These are phyloP conservation scores for Lacerta agilis DNA, from an alignment of 2,797 vertebrate genomes.

Conservation along the genomic window DNA sequence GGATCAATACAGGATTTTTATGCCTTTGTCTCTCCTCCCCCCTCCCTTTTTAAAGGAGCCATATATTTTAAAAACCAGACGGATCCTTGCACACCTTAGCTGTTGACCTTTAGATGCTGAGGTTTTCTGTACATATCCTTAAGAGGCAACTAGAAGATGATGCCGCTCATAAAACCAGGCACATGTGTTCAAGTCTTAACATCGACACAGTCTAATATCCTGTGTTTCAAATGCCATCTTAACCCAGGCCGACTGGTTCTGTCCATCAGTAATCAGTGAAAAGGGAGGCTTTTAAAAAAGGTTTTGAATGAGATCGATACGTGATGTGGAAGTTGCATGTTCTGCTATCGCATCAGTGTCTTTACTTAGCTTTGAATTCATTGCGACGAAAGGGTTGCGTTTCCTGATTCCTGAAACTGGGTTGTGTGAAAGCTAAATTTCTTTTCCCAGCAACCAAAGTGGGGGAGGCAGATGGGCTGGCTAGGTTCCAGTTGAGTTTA, in stretches of 20 bases:
- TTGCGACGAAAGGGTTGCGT: neutral
- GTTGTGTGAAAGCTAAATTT: neutral
- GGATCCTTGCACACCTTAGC: constrained; percentile 2
- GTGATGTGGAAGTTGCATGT: neutral
- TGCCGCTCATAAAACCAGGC: constrained; percentile 7
- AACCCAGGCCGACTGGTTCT: constrained; percentile 4
- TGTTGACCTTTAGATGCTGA: neutral
- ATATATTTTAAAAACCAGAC: constrained; percentile 47
- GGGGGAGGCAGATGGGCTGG: constrained; percentile 25
- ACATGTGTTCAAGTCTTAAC: neutral
- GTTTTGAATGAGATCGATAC: neutral
- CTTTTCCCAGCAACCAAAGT: neutral
- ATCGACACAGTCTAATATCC: neutral
- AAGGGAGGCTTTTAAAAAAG: neutral
- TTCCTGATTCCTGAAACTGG: constrained; percentile 1
- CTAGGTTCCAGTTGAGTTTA: constrained; percentile 14
- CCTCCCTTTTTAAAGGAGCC: too few relatives aligned
- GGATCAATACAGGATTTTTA: constrained; percentile 72
- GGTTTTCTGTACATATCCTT: constrained; percentile 14
- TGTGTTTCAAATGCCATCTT: neutral
- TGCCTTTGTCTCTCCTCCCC: constrained; percentile 45
- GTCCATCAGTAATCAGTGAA: neutral
- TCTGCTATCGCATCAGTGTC: neutral
- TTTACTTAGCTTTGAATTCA: neutral
- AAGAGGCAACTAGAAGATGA: constrained; percentile 35